phyloP scores from a whole-genome alignment of 2,888 invertebrate species.

The Gandaritis pyraliata region DNA sequence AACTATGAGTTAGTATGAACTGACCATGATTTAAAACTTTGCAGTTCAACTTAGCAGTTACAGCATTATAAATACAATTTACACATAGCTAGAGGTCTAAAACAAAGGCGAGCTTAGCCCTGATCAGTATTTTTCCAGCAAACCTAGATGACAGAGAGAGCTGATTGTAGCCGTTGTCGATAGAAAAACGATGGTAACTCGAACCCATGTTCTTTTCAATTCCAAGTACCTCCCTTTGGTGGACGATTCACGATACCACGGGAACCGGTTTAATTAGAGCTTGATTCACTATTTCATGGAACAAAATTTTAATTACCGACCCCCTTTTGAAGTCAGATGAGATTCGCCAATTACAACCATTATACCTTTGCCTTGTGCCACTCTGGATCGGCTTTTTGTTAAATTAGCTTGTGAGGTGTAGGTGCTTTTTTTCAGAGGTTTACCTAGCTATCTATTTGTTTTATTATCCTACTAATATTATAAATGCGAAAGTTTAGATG shows the following conservation, averaged over 20 bases:
- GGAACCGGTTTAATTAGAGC: conserved; percentile 37
- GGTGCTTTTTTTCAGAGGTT: too few relatives aligned
- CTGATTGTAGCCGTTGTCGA: neutral
- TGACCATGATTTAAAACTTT: too few relatives aligned
- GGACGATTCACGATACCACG: conserved; percentile 21
- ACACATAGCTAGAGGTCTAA: too few relatives aligned
- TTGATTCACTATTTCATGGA: conserved; percentile 36
- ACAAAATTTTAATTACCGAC: conserved; percentile 45
- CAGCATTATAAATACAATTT: too few relatives aligned
- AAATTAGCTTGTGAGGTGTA: too few relatives aligned
- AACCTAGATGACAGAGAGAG: neutral
- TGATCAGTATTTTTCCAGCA: too few relatives aligned
- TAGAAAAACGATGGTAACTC: neutral
- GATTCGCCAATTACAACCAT: conserved; percentile 52
- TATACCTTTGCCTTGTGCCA: neutral
- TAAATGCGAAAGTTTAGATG: too few relatives aligned
- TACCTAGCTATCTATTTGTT: too few relatives aligned
- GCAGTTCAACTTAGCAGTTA: too few relatives aligned
- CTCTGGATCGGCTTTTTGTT: neutral
- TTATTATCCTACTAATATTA: too few relatives aligned
- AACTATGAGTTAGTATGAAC: too few relatives aligned
- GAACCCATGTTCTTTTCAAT: neutral
- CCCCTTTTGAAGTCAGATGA: conserved; percentile 48
- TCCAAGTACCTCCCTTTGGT: conserved; percentile 9
- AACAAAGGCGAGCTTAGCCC: too few relatives aligned